These are phyloP conservation scores for Gymnogyps californianus DNA, from an alignment of 2,113 vertebrate species.

Conservation along the genomic window DNA sequence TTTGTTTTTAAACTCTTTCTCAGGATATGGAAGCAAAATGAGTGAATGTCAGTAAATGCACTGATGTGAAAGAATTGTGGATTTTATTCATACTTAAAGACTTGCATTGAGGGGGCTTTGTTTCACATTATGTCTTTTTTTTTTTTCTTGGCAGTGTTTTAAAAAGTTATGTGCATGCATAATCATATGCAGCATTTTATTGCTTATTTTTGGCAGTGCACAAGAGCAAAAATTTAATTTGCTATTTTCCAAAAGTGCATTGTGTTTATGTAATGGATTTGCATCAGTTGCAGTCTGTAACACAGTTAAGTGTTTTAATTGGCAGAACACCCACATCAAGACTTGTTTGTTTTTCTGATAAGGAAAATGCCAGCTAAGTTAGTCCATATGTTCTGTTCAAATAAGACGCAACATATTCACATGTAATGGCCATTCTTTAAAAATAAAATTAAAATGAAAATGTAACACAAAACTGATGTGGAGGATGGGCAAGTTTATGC, in stretches of 20 bases:
- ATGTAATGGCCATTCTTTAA: conserved; percentile 62
- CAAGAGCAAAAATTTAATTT: conserved; percentile 71
- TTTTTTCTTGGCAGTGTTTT: conserved; percentile 13
- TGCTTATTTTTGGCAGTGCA: conserved; percentile 58
- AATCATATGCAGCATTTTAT: conserved; percentile 51
- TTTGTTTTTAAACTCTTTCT: conserved; percentile 38
- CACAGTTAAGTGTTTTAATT: conserved; percentile 77
- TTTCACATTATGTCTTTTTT: conserved; percentile 19
- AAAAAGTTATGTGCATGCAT: conserved; percentile 51
- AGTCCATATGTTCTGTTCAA: conserved; percentile 75
- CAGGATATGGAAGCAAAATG: conserved; percentile 46
- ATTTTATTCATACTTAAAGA: conserved; percentile 65
- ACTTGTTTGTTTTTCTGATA: conserved; percentile 81
- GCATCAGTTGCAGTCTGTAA: conserved; percentile 73
- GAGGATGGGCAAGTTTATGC: neutral
- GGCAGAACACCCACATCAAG: conserved; percentile 79
- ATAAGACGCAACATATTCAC: conserved; percentile 51
- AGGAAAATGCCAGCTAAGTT: conserved; percentile 79
- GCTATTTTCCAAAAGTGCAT: conserved; percentile 71
- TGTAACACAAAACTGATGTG: neutral
- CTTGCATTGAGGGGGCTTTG: conserved; percentile 5
- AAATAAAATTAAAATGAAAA: conserved; percentile 45
- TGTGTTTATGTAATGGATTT: conserved; percentile 74
- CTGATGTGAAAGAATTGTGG: conserved; percentile 31
- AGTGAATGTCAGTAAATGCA: conserved; percentile 36